Base-by-base conservation (phyloP, 2,888 invertebrate genomes). In the Odontomyia ornata region DNA sequence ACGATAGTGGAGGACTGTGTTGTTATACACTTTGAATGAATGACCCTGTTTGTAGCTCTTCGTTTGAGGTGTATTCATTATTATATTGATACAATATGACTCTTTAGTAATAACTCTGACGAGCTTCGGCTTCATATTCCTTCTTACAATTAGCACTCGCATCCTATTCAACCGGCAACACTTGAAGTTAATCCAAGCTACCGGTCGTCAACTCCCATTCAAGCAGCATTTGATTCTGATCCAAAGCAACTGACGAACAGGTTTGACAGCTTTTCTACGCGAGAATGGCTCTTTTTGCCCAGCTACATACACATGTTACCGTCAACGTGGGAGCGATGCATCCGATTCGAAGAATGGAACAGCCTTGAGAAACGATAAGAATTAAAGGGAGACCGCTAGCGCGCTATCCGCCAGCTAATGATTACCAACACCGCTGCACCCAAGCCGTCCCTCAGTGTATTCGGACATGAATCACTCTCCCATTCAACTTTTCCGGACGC, bases 391-490 rank as follows among this genome's bases (percentile, higher is more conserved):
- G 36, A 36, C 36, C 5, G 3, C 36, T 9, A 3, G 36, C 36
- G 3, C 9, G 36, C 5, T n/a, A n/a, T n/a, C n/a, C n/a, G n/a
- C n/a, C n/a, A 36, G 9, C 36, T 36, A 36, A 9, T 9, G 36
- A 5, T 36, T 9, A 36, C 36, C 36, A 36, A 36, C 36, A 36
- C 64, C n/a, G 11, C 30, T n/a, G 9, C 30, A 28, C n/a, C 15
- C 60, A 36, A 36, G 9, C 9, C 9, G 9, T 36, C 36, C 5
- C 36, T 36, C 3, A 5, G 9, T 36, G 36, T 36, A 36, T 36
- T n/a, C 18, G 23, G 21, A 7, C 25, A 65, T 69, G 69, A 69
- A 25, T 69, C 69, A 69, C 69, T 30, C 69, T 25, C 69, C 69
- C 69, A 69, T 69, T 69, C 46, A 43, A 36, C 21, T 69, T 69